Base-by-base conservation (phyloP, 2,888 invertebrate genomes). In the Amphipyra berbera region DNA sequence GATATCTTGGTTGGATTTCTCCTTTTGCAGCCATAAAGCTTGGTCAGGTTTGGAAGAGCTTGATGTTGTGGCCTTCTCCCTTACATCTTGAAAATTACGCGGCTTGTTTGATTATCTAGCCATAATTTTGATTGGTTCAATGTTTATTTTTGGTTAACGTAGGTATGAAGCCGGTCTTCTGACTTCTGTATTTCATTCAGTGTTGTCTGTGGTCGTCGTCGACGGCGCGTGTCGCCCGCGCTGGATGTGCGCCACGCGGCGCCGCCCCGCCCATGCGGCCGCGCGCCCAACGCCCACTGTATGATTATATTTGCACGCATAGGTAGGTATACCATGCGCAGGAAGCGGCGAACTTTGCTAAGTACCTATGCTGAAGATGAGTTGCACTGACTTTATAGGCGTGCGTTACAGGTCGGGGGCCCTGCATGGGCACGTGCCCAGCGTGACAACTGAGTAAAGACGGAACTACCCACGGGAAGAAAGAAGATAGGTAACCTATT, bases 201-300 rank as follows among this genome's bases (percentile, higher is more conserved):
- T 27, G 7, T 41, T 44, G 37, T 12, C 9, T 58, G 58, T 12
- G 35, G 15, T 13, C 7, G 10, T 1, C 6, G n/a, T 40, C 52
- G 40, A 3, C 27, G 40, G 46, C 48, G 58, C 74, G 63, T 60
- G 53, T 53, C 63, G 42, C 0, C n/a, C 13, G 67, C 44, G 50
- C 57, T 61, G 50, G 52, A 58, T 59, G 58, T 44, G 15, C 55
- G 45, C 33, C 41, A 41, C 15, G 42, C 21, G 44, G 50, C 59
- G 35, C 65, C 21, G 41, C 13, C 53, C 14, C 53, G 52, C 56
- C 13, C 45, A 21, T 9, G 48, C 66, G 41, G 33, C 49, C 2
- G 37, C 42, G 42, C 50, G 33, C 21, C 10, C 15, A 14, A 10
- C 27, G 33, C 9, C 7, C 7, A 44, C 40, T 9, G 3, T 30